phyloP scores from a whole-genome alignment of 2,888 invertebrate species.

The Epistrophe eligans region DNA sequence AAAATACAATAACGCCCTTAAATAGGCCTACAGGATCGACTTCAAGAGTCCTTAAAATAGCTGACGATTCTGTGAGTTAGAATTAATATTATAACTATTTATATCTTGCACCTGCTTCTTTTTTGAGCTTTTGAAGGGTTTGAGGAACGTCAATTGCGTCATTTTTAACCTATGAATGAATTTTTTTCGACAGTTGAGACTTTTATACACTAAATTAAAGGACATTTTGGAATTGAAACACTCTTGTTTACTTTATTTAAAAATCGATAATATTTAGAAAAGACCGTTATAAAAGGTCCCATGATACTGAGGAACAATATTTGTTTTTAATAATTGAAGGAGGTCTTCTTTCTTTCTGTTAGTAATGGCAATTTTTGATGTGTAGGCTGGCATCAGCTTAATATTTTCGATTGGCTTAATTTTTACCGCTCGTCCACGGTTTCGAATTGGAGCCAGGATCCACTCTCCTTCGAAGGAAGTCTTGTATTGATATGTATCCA shows the following conservation, averaged over 20 bases:
- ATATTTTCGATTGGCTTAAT: conserved; percentile 9
- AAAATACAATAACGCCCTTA: not conserved
- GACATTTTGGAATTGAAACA: no score
- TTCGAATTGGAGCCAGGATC: conserved; percentile 39
- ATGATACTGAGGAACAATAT: conserved; percentile 34
- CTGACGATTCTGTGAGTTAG: not conserved
- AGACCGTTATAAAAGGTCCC: not conserved
- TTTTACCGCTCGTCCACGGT: not conserved
- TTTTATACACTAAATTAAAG: no score
- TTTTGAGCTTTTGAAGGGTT: no score
- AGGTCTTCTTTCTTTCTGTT: conserved; percentile 33
- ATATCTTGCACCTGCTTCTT: no score
- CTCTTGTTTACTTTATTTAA: no score
- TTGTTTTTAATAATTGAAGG: conserved; percentile 32
- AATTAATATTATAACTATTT: not conserved
- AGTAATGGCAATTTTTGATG: conserved; percentile 19
- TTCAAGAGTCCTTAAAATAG: conserved; percentile 12
- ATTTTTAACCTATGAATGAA: no score
- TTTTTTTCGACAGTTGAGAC: no score
- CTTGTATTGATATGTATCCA: conserved; percentile 26
- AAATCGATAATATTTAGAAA: no score
- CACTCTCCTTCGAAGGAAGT: conserved; percentile 46
- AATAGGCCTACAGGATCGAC: conserved; percentile 16
- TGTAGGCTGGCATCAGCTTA: conserved; percentile 25
- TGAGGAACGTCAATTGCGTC: no score